Evolutionary conservation across 2,113 vertebrate species (phyloP), one percentile per base, ranked within the genome.

Genomic region (Carassius gibelio): DNA sequence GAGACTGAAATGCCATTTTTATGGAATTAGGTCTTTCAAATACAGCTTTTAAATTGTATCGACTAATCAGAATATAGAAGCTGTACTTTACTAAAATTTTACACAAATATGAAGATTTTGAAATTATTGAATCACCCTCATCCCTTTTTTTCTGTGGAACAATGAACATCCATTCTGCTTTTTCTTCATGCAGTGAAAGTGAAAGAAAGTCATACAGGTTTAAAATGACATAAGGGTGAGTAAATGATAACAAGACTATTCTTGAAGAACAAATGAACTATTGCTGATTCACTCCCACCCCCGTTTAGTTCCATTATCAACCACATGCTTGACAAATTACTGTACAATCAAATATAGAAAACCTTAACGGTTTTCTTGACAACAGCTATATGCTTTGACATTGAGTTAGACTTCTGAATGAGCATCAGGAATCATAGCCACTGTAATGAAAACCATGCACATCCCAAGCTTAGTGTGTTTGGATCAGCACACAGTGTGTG

Each of bases 381-480:
- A 38, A 62, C 50, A 84, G 34, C 23, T 55, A 45, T 55, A 45
- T 26, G 55, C 21, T 69, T 50, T 79, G 61, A 13, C 77, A 78
- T 36, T 61, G 79, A 59, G 17, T 68, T 30, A 36, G 36, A 79
- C 72, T 21, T 17, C 79, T 23, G 36, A 57, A 50, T 26, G 81
- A 77, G 42, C 36, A 59, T 30, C 9, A 36, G 26, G 19, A 57
- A 75, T 72, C 34, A 68, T 52, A 21, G 59, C n/a, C 9, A 62
- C 64, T 61, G 77, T 74, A 52, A 79, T 86, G 48, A 86, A 87
- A 88, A 83, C 84, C 85, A 80, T 55, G 90, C 87, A 78, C 66
- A 87, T 38, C 84, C 23, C 59, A 50, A 80, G 84, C 45, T 50
- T 72, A 74, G 82, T 81, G 52, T 82, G 59, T 83, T 68, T 84